phyloP scores from a whole-genome alignment of 2,113 vertebrate species.

The Forbesichthys agassizii region DNA sequence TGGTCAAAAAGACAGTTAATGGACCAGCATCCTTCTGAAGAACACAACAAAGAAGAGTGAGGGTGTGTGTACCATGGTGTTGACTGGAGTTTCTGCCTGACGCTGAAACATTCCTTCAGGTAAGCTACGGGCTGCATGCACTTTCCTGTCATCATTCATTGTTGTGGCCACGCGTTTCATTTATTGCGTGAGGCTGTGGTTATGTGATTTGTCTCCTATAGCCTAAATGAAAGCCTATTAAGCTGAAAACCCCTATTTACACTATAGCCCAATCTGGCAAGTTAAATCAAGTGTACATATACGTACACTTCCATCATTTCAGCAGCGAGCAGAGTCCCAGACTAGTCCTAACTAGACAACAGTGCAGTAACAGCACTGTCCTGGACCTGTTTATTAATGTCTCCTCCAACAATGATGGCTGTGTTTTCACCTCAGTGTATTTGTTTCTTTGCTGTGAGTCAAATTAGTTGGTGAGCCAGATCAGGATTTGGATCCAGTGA shows the following conservation, averaged over 20 bases:
- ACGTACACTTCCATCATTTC: too few relatives aligned
- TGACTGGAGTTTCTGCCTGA: slow-evolving; percentile 15
- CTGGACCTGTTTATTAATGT: slow-evolving; percentile 1
- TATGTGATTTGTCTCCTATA: neutral
- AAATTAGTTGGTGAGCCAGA: too few relatives aligned
- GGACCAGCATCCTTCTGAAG: slow-evolving; percentile 54
- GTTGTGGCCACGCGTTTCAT: slow-evolving; percentile 3
- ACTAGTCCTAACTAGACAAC: too few relatives aligned
- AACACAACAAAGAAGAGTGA: neutral
- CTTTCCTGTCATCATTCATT: neutral
- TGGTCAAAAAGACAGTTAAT: slow-evolving; percentile 59
- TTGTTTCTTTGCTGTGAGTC: too few relatives aligned
- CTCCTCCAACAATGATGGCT: too few relatives aligned
- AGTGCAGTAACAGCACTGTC: neutral
- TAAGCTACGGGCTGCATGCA: slow-evolving; percentile 7
- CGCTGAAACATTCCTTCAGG: slow-evolving; percentile 44
- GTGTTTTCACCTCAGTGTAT: too few relatives aligned
- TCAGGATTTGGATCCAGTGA: slow-evolving; percentile 1
- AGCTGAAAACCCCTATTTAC: too few relatives aligned
- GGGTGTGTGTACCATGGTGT: neutral
- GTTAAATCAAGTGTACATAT: too few relatives aligned
- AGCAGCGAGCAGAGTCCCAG: too few relatives aligned
- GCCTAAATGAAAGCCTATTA: too few relatives aligned
- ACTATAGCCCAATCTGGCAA: too few relatives aligned
- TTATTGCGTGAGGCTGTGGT: neutral